phyloP scores from a whole-genome alignment of 1,140 invertebrate genomes.

The Dendroctonus ponderosae region DNA sequence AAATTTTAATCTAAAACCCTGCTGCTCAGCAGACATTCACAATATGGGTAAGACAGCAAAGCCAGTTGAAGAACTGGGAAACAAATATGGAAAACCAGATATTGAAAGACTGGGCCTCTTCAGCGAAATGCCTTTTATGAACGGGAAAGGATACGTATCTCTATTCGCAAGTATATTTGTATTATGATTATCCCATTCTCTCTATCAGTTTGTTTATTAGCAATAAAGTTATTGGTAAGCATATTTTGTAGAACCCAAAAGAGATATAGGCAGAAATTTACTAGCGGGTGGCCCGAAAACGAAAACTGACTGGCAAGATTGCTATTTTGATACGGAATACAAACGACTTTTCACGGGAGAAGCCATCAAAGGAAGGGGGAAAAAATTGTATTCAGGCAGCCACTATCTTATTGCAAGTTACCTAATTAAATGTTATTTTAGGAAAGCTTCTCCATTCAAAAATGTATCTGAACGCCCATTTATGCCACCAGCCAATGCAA shows the following conservation, averaged over 20 bases:
- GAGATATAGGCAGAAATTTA: constrained; percentile 30
- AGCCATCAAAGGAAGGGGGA: constrained; percentile 34
- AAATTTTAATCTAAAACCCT: too few relatives aligned
- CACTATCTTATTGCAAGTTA: not conserved
- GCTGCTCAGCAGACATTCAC: too few relatives aligned
- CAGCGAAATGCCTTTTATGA: constrained; percentile 47
- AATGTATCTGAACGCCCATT: constrained; percentile 38
- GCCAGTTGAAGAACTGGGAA: constrained; percentile 27
- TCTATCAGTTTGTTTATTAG: not conserved
- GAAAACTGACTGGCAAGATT: constrained; percentile 43
- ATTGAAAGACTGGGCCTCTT: constrained; percentile 48
- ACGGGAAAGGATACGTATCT: constrained; percentile 42
- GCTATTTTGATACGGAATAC: constrained; percentile 48
- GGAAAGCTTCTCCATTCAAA: constrained; percentile 33
- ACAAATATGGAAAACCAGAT: constrained; percentile 46
- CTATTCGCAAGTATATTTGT: constrained; percentile 22
- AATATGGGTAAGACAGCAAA: not conserved
- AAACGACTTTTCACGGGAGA: constrained; percentile 45
- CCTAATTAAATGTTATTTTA: not conserved
- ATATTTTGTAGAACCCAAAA: constrained; percentile 13
- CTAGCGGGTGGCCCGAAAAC: constrained; percentile 37
- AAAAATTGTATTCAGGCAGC: constrained; percentile 11
- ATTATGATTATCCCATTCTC: not conserved
- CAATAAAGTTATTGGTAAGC: not conserved
- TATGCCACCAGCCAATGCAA: constrained; percentile 36